phyloP scores from a whole-genome alignment of 2,888 invertebrate genomes.

The Scaptomyza parva region DNA sequence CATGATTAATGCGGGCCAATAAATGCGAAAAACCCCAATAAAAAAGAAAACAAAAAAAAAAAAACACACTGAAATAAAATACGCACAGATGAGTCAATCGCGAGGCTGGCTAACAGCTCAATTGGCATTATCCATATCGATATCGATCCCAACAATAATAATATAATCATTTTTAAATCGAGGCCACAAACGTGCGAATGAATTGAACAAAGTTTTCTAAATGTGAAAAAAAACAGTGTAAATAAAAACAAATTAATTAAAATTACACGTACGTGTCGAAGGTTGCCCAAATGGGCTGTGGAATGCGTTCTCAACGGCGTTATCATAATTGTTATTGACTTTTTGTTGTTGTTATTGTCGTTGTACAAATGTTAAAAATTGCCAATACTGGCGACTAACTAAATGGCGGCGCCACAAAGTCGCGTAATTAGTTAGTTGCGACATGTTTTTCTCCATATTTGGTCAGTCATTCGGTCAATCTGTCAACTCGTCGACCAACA shows the following conservation, averaged over 20 bases:
- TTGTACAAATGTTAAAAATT: constrained; percentile 13
- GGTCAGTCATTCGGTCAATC: constrained; percentile 32
- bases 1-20: constrained; percentile 71
- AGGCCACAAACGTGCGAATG: constrained; percentile 71
- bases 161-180: constrained; percentile 20
- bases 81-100: constrained; percentile 67
- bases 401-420: constrained; percentile 57
- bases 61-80: constrained; percentile 39
- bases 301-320: constrained; percentile 38
- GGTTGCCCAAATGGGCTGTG: constrained; percentile 52
- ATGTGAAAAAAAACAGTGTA: constrained; percentile 27
- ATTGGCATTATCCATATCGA: constrained; percentile 59
- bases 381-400: constrained; percentile 53
- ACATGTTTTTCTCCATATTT: constrained; percentile 59
- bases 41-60: constrained; percentile 38
- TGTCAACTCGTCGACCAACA: constrained; percentile 3
- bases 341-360: not conserved
- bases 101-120: constrained; percentile 59
- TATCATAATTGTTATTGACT: constrained; percentile 51
- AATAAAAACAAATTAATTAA: constrained; percentile 73
- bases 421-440: constrained; percentile 76
- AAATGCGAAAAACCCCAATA: constrained; percentile 63
- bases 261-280: constrained; percentile 75
- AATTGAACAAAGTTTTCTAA: constrained; percentile 59
- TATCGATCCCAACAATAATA: constrained; percentile 74